A percentile compares a stretch with the other conserved stretches of the same genome.
Conservation (phyloP, 92 coral and sea anemone genomes). For the Porites rus region DNA sequence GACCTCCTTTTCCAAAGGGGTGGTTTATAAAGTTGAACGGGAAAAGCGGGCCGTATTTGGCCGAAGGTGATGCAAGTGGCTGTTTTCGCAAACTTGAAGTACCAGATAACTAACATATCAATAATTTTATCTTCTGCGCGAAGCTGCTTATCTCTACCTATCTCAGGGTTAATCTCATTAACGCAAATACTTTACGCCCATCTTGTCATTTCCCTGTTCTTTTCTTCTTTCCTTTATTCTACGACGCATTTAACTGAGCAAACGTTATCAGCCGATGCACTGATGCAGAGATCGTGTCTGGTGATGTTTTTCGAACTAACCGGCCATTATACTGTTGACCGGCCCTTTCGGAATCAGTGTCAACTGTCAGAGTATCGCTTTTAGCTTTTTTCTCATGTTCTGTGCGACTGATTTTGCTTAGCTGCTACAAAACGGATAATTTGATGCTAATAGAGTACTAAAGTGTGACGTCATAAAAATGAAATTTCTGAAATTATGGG, state of each 20-base stretch:
- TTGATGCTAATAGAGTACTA: no score
- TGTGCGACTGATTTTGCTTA: no score
- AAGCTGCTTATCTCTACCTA: not conserved
- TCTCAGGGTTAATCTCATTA: not conserved
- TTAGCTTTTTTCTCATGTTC: no score
- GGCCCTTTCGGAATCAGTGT: slow-evolving; percentile 3
- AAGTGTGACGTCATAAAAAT: no score
- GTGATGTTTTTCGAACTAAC: not conserved
- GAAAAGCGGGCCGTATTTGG: no score
- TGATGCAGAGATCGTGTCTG: not conserved
- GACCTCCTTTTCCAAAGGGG: no score
- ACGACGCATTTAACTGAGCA: no score
- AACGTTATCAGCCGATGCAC: not conserved
- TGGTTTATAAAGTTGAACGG: no score
- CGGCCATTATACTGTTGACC: slow-evolving; percentile 19
- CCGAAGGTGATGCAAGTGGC: not conserved
- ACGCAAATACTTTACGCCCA: not conserved
- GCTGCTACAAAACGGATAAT: no score
- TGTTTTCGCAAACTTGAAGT: not conserved
- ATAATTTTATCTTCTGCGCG: not conserved
- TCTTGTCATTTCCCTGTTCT: not conserved
- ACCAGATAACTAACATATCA: no score
- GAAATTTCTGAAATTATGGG: no score
- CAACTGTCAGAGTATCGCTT: no score
- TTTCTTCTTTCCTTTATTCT: not conserved